Evolutionary conservation across 1,140 invertebrate species (phyloP), one percentile per base, ranked within the genome.

Genomic region (Geopemphigus sp.): DNA sequence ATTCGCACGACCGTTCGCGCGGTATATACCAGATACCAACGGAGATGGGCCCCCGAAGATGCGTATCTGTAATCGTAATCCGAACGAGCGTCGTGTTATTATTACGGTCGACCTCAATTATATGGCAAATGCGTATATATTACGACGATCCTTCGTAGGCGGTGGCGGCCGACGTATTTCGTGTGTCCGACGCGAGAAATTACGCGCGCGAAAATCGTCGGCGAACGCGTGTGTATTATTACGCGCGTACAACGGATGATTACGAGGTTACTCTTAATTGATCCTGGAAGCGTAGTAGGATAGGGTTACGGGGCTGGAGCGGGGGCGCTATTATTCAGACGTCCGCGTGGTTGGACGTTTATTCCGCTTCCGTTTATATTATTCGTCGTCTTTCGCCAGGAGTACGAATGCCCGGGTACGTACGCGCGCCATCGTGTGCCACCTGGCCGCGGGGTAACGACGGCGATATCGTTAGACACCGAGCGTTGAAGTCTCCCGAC

Each of bases 121-220:
- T 22, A 39, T 76, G 29, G 19, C 39, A 56, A 22, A 59, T 15
- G 22, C 10, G 32, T 5, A 29, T 39, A 11, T 47, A 24, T 29
- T 57, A 74, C 72, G 72, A 39, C 72, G 72, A 76, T 76, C 54
- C 32, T 59, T 59, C 54, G 72, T 59, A 59, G 54, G 72, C 56
- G 54, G 72, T 32, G 54, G 19, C 8, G 17, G 64, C 64, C 32
- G 24, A 68, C 24, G 11, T 68, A 47, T 47, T 47, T 14, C 1
- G n/a, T 50, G n/a, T n/a, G n/a, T n/a, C n/a, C n/a, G n/a, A n/a
- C n/a, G n/a, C 14, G 24, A 6, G 10, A 53, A 70, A 70, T 54
- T 53, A 72, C 26, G 5, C 68, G 24, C 1, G 29, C 17, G 54
- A 54, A 54, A 3, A 3, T 19, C 47, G 17, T 54, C 53, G 68